phyloP scores from a whole-genome alignment of 2,113 vertebrate species.

The Chelonoidis abingdonii region DNA sequence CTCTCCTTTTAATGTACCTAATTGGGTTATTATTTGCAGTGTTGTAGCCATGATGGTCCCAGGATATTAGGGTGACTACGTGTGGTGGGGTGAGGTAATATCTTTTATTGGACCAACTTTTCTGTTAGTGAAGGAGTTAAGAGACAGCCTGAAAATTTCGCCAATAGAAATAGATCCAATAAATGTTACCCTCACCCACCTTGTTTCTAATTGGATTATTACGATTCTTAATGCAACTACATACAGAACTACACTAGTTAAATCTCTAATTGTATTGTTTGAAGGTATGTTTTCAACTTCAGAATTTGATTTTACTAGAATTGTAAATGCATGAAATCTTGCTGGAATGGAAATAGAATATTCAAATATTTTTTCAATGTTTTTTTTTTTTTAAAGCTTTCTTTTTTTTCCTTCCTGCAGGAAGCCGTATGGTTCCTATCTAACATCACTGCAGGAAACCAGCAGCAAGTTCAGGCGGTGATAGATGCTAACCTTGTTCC shows the following conservation, averaged over 20 bases:
- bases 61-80: background rate
- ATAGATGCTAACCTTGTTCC: conserved; percentile 98
- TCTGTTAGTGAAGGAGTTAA: too few relatives aligned
- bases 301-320: background rate
- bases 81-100: too few relatives aligned
- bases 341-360: background rate
- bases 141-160: too few relatives aligned
- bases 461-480: conserved; percentile 99
- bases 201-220: background rate
- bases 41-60: background rate
- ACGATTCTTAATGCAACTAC: background rate
- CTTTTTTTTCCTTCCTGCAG: conserved; percentile 78
- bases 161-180: background rate
- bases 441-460: conserved; percentile 99
- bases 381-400: background rate
- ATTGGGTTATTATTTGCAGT: background rate
- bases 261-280: background rate
- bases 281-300: background rate
- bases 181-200: background rate
- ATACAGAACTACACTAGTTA: background rate
- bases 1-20: background rate
- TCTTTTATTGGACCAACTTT: too few relatives aligned
- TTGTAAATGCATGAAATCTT: background rate
- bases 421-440: conserved; percentile 99
- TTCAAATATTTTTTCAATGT: background rate